Percentiles rank a stretch among this genome's conserved stretches.
Conservation (phyloP, 2,113 vertebrate species). For the Brachypodius melanocephalos region DNA sequence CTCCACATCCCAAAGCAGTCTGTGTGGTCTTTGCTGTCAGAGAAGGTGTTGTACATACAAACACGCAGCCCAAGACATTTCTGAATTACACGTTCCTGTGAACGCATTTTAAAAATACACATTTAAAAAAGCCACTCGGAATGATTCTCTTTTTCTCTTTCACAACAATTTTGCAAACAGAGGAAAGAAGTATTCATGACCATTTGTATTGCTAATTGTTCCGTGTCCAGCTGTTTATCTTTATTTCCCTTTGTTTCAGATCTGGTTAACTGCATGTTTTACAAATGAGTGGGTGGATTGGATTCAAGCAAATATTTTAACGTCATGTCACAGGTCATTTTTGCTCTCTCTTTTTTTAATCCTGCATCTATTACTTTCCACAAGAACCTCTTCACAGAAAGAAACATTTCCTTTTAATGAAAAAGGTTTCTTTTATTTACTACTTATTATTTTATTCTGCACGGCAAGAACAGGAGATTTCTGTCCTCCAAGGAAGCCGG, state of each 20-base stretch:
- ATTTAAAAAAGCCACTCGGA: not conserved
- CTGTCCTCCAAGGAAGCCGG: not conserved
- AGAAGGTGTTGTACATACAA: not conserved
- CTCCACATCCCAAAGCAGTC: not conserved
- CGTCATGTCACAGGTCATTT: not conserved
- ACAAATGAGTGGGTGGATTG: not conserved
- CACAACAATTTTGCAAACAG: not conserved
- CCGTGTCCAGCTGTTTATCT: slow-evolving; percentile 24
- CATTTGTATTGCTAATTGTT: slow-evolving; percentile 6
- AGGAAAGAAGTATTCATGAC: not conserved
- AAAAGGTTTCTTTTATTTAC: not conserved
- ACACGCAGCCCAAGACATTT: not conserved
- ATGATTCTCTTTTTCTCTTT: not conserved
- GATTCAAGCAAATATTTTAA: slow-evolving; percentile 4
- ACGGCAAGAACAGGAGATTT: not conserved
- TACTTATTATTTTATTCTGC: not conserved
- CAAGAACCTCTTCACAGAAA: not conserved
- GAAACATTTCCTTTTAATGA: not conserved
- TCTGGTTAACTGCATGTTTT: not conserved
- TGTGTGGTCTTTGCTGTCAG: not conserved
- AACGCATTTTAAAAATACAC: not conserved
- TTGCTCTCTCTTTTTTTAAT: not conserved
- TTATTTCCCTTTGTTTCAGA: slow-evolving; percentile 30
- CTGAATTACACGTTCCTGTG: not conserved
- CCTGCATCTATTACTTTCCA: not conserved